Base-by-base conservation (phyloP, 1,140 invertebrate genomes). In the Eriosoma lanigerum region DNA sequence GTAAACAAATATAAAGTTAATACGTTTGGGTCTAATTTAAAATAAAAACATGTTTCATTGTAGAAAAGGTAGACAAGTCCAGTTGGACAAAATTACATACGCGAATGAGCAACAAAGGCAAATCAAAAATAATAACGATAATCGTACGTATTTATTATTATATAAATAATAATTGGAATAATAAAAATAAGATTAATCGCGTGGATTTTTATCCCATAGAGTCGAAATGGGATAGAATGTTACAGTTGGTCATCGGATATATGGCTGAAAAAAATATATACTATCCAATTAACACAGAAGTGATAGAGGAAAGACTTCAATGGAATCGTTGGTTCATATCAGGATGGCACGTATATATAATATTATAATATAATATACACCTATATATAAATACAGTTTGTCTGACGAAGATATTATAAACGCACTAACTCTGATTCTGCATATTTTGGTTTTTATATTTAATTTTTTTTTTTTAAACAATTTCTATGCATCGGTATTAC, bases 321-420 rank as follows among this genome's bases (percentile, higher is more conserved):
- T 81, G 81, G 64, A 81, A 81, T 58, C 0, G 5, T 50, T 56
- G 78, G 68, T 24, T 82, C 56, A 54, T 64, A 50, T 24, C 54
- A 46, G 56, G 66, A 13, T 72, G 68, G 81, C 5, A 82, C 9
- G 64, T 81, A n/a, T 50, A 70, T 38, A n/a, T n/a, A n/a, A n/a
- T n/a, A n/a, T n/a, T n/a, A n/a, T 10, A 38, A 38, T 38, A 38
- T 4, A 38, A 38, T 38, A 38, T 38, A 38, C n/a, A n/a, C n/a
- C n/a, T n/a, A n/a, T n/a, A n/a, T n/a, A n/a, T n/a, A n/a, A n/a
- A n/a, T n/a, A n/a, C n/a, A n/a, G n/a, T n/a, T 38, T 38, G 3
- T 38, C 32, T 8, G 32, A 38, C n/a, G n/a, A n/a, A n/a, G n/a
- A n/a, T n/a, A n/a, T n/a, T n/a, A n/a, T n/a, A n/a, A n/a, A n/a